Evolutionary conservation across 2,888 invertebrate species (phyloP).

Genomic region (Caenorhabditis uteleia): DNA sequence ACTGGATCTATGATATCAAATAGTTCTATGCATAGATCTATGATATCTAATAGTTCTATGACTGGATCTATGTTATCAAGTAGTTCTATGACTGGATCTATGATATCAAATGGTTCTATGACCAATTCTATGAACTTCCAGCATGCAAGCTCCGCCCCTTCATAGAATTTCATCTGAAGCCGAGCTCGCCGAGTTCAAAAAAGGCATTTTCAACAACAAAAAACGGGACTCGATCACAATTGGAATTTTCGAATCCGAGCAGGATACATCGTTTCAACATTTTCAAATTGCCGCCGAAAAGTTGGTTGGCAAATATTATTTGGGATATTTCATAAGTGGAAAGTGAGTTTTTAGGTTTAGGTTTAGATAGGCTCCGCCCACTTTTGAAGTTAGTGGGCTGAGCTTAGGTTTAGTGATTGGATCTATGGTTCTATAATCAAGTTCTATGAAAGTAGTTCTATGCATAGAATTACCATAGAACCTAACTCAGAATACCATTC

Average conservation of each 20-base stretch:
- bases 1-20: too few relatives aligned
- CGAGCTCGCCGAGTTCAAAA: constrained; percentile 18
- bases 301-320: constrained; percentile 60
- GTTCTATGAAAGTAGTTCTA: too few relatives aligned
- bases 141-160: too few relatives aligned
- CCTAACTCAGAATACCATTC: too few relatives aligned
- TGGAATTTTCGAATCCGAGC: constrained; percentile 49
- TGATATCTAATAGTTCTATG: constrained; percentile 34
- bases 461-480: too few relatives aligned
- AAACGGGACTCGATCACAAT: constrained; percentile 53
- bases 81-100: neutral
- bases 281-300: constrained; percentile 56
- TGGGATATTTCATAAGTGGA: constrained; percentile 42
- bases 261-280: constrained; percentile 40
- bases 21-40: too few relatives aligned
- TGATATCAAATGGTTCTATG: too few relatives aligned
- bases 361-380: neutral
- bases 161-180: constrained; percentile 11
- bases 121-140: too few relatives aligned
- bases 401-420: too few relatives aligned
- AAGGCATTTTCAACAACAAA: constrained; percentile 18
- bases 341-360: constrained; percentile 19
- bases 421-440: too few relatives aligned
- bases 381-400: too few relatives aligned
- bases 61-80: constrained; percentile 8